Conservation (phyloP, 1,140 invertebrate genomes). For the Atopsyche davidsoni region DNA sequence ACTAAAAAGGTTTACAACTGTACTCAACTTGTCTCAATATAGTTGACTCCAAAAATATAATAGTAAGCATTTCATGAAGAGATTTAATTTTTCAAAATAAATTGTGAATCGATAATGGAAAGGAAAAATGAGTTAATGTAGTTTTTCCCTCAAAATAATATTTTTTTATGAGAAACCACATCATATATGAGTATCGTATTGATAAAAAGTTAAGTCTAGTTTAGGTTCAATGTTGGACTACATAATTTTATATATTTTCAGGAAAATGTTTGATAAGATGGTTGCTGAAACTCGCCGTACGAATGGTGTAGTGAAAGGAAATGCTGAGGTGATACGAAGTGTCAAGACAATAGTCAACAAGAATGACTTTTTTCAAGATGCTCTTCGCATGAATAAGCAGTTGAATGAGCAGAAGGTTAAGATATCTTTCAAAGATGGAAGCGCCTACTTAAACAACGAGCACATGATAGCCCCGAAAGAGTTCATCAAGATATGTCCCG, state of each 20-base stretch:
- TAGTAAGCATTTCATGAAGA: no score
- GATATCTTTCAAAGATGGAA: slow-evolving; percentile 17
- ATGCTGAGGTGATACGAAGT: slow-evolving; percentile 22
- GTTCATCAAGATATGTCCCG: slow-evolving; percentile 1
- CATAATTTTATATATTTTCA: slow-evolving; percentile 7
- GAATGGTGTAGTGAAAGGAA: slow-evolving; percentile 22
- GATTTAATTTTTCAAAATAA: no score
- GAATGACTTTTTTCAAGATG: slow-evolving; percentile 28
- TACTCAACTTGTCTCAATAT: no score
- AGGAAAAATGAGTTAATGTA: no score
- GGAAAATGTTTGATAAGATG: slow-evolving; percentile 28
- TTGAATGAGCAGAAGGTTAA: slow-evolving; percentile 24
- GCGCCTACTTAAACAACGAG: slow-evolving; percentile 12
- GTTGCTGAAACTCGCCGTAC: slow-evolving; percentile 24
- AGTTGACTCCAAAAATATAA: no score
- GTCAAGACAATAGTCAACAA: slow-evolving; percentile 23
- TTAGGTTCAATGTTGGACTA: background rate
- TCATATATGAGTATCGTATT: no score
- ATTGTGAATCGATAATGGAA: no score
- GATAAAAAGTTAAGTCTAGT: no score
- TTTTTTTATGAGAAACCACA: no score
- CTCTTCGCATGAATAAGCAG: slow-evolving; percentile 26
- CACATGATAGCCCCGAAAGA: slow-evolving; percentile 18
- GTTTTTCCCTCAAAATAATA: no score
- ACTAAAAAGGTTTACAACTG: no score